A percentile compares a stretch with the other conserved stretches of the same genome.
phyloP scores from a whole-genome alignment of 2,797 vertebrate genomes.

The Dallia pectoralis region DNA sequence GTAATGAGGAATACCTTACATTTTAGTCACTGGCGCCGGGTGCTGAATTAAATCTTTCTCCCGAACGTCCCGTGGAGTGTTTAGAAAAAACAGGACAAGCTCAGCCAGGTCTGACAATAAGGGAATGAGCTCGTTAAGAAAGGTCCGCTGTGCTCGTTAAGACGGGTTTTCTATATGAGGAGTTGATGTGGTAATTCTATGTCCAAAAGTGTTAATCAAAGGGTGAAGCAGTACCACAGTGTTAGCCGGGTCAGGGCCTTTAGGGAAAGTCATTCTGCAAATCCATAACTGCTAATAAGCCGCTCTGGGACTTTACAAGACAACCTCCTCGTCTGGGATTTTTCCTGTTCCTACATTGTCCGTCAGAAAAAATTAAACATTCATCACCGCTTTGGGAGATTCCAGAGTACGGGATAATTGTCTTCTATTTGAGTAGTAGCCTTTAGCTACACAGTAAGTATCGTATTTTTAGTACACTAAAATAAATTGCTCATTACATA shows the following conservation, averaged over 20 bases:
- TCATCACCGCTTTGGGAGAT: not conserved
- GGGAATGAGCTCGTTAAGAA: slow-evolving; percentile 24
- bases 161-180: slow-evolving; percentile 39
- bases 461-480: not conserved
- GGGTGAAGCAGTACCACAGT: slow-evolving; percentile 23
- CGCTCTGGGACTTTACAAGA: slow-evolving; percentile 20
- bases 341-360: not conserved
- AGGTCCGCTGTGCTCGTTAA: slow-evolving; percentile 38
- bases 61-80: not conserved
- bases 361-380: slow-evolving; percentile 26
- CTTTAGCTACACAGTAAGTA: slow-evolving; percentile 1
- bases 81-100: slow-evolving; percentile 10
- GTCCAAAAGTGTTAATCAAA: slow-evolving; percentile 23
- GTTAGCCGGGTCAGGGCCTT: slow-evolving; percentile 16
- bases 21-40: not conserved
- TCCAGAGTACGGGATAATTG: not conserved
- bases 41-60: not conserved
- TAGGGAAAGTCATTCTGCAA: slow-evolving; percentile 24
- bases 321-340: slow-evolving; percentile 12
- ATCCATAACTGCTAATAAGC: slow-evolving; percentile 14
- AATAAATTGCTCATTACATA: not conserved
- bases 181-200: slow-evolving; percentile 31
- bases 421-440: not conserved
- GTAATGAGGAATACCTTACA: too few relatives aligned
- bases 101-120: slow-evolving; percentile 3